Evolutionary conservation across 2,113 vertebrate genomes (phyloP), one percentile per base, ranked within the genome.

Genomic region (Entomyzon cyanotis): DNA sequence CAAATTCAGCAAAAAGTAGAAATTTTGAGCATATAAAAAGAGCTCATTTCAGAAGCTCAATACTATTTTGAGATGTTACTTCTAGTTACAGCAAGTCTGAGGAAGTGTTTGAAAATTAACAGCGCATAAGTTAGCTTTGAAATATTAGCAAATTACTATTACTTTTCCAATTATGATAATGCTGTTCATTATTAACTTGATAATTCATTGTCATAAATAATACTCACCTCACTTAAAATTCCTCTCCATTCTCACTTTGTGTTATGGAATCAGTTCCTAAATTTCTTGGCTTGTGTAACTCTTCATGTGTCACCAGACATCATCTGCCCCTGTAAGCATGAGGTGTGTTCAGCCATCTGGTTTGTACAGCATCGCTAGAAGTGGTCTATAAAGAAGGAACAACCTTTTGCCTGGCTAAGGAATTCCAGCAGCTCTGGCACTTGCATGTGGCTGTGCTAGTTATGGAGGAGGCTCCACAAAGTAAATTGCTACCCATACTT

Each of bases 91-190:
- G 21, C 3, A 64, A 65, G 23, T 86, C 7, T 77, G 19, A 86
- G 46, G 53, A 92, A 42, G n/a, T 49, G 28, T 84, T 65, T 84
- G 25, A 70, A 93, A 94, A 90, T 86, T 62, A 92, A 19, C 46
- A 56, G 59, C 7, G 11, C 25, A 53, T 70, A 86, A 88, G 75
- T 77, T 84, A 74, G n/a, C n/a, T 90, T 46, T 62, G 67, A 73
- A 79, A 70, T 79, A 69, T 33, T 59, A 80, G 42, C 39, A 90
- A 92, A 77, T 88, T 69, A 27, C 37, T 73, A 8, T 71, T 83
- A 52, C 23, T 89, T 85, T 83, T 69, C 46, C 14, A 46, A 44
- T 80, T 92, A 65, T 18, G 56, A 46, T 84, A 86, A 67, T 65
- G 30, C 47, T 39, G 10, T 64, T 77, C 5, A 0, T 70, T 90